phyloP scores from a whole-genome alignment of 1,140 invertebrate species.

The Riptortus pedestris region DNA sequence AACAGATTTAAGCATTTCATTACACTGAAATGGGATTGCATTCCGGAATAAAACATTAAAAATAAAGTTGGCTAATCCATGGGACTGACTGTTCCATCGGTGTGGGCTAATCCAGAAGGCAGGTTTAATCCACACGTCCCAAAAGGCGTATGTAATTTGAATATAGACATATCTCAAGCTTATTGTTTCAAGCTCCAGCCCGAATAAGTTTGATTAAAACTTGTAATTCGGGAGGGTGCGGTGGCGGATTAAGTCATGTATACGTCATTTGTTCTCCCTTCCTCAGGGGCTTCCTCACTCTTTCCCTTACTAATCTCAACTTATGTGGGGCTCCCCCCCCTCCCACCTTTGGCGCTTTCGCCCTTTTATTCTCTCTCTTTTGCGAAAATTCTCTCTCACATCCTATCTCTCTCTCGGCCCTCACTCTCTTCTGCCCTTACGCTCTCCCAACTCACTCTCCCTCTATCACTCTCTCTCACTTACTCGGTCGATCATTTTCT shows the following conservation, averaged over 20 bases:
- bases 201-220: background rate
- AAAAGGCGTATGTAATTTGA: conserved; percentile 16
- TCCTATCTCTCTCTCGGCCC: background rate
- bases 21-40: too few species aligned
- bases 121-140: conserved; percentile 14
- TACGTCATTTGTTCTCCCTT: background rate
- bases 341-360: background rate
- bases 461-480: conserved; percentile 16
- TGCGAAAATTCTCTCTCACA: background rate
- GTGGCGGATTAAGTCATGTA: background rate
- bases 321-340: conserved; percentile 5
- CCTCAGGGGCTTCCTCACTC: background rate
- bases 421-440: too few species aligned
- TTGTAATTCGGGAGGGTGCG: background rate
- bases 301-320: background rate
- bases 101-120: background rate
- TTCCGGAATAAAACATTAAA: too few species aligned
- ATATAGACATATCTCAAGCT: conserved; percentile 18
- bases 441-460: background rate
- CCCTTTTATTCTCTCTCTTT: background rate
- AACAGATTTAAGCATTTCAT: too few species aligned
- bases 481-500: conserved; percentile 9
- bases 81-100: background rate
- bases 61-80: background rate
- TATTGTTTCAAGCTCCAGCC: background rate